These are phyloP conservation scores for Struthio camelus DNA, from an alignment of 2,113 vertebrate species.

Conservation along the genomic window DNA sequence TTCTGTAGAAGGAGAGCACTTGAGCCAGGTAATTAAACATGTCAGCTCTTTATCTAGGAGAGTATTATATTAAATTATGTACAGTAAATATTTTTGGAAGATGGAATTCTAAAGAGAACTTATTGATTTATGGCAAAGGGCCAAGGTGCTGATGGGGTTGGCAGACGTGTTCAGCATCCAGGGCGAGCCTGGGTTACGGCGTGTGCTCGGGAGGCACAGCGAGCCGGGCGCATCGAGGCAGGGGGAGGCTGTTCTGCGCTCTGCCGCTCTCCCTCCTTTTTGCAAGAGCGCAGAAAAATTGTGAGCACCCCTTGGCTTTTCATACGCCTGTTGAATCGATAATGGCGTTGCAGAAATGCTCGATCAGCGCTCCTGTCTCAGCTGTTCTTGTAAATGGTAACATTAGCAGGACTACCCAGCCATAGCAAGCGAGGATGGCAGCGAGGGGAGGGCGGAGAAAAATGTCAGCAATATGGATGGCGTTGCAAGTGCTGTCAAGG, in stretches of 20 bases:
- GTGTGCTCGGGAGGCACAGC: fast-evolving
- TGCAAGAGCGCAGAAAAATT: background rate
- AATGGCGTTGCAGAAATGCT: background rate
- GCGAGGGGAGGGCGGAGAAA: background rate
- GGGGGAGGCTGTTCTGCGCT: background rate
- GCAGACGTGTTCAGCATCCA: constrained; percentile 68
- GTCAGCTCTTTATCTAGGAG: constrained; percentile 80
- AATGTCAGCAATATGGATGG: constrained; percentile 40
- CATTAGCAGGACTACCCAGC: background rate
- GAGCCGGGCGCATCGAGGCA: fast-evolving
- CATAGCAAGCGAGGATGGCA: background rate
- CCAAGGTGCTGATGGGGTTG: constrained; percentile 73
- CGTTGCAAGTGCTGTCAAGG: constrained; percentile 45
- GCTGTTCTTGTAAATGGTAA: constrained; percentile 15
- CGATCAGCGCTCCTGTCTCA: constrained; percentile 44
- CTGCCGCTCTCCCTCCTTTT: background rate
- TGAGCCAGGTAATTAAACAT: constrained; percentile 78
- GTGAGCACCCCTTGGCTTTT: background rate
- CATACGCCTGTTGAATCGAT: constrained; percentile 9
- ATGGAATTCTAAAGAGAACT: constrained; percentile 78
- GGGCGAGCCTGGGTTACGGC: background rate
- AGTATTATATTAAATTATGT: constrained; percentile 82
- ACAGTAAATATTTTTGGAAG: constrained; percentile 85
- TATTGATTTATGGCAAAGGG: constrained; percentile 76
- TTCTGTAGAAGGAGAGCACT: constrained; percentile 68